A percentile compares a stretch with the other conserved stretches of the same genome.
Evolutionary conservation across 2,113 vertebrate species (phyloP).

Genomic region (Rissa tridactyla): DNA sequence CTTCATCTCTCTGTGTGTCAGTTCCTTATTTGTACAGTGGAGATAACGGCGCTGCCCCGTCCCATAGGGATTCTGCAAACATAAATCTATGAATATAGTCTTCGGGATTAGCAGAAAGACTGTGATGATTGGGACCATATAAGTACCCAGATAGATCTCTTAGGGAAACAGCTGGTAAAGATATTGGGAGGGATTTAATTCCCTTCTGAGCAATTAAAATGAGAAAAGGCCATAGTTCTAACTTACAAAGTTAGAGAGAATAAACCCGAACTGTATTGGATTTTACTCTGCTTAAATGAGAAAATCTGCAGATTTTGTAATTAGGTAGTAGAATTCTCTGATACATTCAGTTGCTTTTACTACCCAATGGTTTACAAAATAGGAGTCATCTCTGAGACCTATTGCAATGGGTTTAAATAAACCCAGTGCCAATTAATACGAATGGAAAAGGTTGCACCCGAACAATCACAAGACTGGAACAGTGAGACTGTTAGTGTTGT

Average conservation of each 20-base stretch:
- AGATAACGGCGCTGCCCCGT: not conserved
- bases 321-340: not conserved
- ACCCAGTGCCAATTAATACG: not conserved
- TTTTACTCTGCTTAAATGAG: constrained; percentile 19
- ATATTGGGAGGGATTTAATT: constrained; percentile 26
- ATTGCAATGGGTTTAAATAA: not conserved
- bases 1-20: not conserved
- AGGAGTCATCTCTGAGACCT: not conserved
- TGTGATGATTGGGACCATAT: not conserved
- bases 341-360: constrained; percentile 12
- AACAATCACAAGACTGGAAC: not conserved
- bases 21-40: not conserved
- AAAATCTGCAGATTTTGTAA: constrained; percentile 6
- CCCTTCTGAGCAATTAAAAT: constrained; percentile 37
- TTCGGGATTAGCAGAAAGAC: not conserved
- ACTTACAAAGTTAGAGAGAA: not conserved
- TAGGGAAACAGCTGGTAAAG: constrained; percentile 21
- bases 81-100: constrained; percentile 20
- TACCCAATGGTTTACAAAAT: constrained; percentile 21
- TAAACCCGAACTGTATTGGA: constrained; percentile 4
- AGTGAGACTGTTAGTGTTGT: fast-evolving
- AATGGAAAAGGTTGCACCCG: not conserved
- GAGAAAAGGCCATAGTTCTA: constrained; percentile 3
- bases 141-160: not conserved
- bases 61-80: not conserved